Conservation (phyloP, 2,797 vertebrate species). For the Pseudochirops corinnae region DNA sequence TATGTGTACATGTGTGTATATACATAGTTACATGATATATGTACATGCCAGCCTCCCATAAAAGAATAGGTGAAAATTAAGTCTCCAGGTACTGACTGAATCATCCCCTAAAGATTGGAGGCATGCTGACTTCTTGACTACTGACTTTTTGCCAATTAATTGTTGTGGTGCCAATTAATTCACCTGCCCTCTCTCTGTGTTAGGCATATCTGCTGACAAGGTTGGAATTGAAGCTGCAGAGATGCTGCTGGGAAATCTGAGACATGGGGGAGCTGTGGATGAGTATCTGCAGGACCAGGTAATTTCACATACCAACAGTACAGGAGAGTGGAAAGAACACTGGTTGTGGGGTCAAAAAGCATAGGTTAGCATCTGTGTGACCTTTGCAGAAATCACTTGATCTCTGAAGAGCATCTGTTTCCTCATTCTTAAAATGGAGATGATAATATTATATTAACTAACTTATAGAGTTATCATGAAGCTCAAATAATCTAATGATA, state of each 20-base stretch:
- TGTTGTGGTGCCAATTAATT: slow-evolving; percentile 12
- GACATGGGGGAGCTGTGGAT: slow-evolving; percentile 96
- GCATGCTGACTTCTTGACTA: not conserved
- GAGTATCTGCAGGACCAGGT: slow-evolving; percentile 99
- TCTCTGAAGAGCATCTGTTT: not conserved
- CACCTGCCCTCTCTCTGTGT: not conserved
- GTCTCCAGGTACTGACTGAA: not conserved
- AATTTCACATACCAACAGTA: slow-evolving; percentile 55
- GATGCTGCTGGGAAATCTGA: slow-evolving; percentile 94
- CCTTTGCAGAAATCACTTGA: not conserved
- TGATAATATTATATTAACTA: not conserved
- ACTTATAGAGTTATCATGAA: not conserved
- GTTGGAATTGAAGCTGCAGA: slow-evolving; percentile 96
- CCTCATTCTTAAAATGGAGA: not conserved
- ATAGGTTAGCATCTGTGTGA: not conserved
- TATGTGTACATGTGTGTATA: too few species aligned
- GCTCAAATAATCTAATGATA: not conserved
- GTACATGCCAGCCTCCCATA: not conserved
- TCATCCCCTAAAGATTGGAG: not conserved
- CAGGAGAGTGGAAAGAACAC: not conserved
- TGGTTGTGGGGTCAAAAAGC: not conserved
- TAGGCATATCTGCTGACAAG: slow-evolving; percentile 94
- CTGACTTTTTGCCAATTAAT: not conserved
- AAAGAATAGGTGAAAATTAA: not conserved
- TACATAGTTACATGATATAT: too few species aligned